Conservation (phyloP, 1,140 invertebrate genomes). For the Stegodyphus dumicola region DNA sequence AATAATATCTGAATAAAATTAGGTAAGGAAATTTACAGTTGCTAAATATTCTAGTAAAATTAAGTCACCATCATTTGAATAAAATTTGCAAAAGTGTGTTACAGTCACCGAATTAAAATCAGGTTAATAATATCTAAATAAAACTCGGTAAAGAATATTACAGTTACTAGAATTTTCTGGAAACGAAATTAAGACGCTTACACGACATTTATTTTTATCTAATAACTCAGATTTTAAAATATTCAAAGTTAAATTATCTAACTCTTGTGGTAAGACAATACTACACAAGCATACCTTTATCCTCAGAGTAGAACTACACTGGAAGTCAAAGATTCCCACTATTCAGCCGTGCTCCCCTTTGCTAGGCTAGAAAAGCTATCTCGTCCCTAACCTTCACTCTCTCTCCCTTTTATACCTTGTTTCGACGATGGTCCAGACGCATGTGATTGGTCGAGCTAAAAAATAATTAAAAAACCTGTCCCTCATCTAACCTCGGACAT, state of each 20-base stretch:
- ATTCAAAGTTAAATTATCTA: background rate
- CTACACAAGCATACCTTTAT: conserved; percentile 9
- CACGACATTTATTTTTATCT: background rate
- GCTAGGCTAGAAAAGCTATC: conserved; percentile 32
- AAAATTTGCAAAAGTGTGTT: background rate
- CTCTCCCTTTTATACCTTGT: conserved; percentile 9
- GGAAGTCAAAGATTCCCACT: conserved; percentile 29
- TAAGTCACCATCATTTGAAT: too few relatives aligned
- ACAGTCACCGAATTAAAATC: background rate
- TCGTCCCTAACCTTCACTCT: background rate
- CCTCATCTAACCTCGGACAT: background rate
- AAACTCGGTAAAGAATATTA: background rate
- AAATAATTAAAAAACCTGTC: background rate
- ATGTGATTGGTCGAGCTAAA: conserved; percentile 3
- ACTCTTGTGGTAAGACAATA: background rate
- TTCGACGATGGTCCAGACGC: background rate
- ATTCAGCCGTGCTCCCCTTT: conserved; percentile 15
- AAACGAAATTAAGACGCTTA: background rate
- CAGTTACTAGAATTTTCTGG: background rate
- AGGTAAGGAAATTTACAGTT: too few relatives aligned
- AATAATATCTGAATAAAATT: too few relatives aligned
- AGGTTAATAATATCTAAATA: background rate
- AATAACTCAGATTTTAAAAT: background rate
- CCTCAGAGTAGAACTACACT: conserved; percentile 34
- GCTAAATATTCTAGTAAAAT: too few relatives aligned